Evolutionary conservation across 2,113 vertebrate species (phyloP).

Genomic region (Saccopteryx bilineata): DNA sequence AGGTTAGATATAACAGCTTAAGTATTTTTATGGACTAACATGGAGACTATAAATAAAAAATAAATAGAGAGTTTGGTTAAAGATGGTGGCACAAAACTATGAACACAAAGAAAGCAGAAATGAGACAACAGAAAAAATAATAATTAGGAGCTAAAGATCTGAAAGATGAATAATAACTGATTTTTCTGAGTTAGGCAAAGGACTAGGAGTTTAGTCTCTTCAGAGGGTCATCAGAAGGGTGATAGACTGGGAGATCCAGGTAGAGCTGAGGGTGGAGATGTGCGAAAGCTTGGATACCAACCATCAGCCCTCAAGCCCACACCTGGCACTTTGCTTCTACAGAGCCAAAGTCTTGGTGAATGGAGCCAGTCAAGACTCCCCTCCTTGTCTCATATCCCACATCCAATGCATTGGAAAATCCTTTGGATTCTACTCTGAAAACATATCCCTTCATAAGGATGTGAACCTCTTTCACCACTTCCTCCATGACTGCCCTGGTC

Average conservation of each 20-base stretch:
- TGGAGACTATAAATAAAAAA: not conserved
- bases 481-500: not conserved
- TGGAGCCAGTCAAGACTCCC: not conserved
- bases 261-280: not conserved
- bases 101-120: not conserved
- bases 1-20: slow-evolving; percentile 23
- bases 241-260: not conserved
- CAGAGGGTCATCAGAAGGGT: not conserved
- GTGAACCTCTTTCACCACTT: not conserved
- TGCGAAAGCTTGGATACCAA: not conserved
- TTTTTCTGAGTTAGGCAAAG: slow-evolving; percentile 12
- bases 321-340: not conserved
- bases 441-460: not conserved
- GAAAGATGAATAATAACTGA: not conserved
- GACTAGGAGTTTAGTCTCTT: not conserved
- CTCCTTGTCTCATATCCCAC: not conserved
- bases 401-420: not conserved
- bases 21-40: not conserved
- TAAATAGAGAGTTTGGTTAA: slow-evolving; percentile 4
- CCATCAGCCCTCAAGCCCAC: too few relatives aligned
- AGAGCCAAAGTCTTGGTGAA: not conserved
- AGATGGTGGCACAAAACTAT: not conserved
- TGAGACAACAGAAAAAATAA: not conserved
- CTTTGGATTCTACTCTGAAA: not conserved
- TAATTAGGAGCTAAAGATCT: not conserved